Percentiles rank a stretch among this genome's conserved stretches.
phyloP scores from a whole-genome alignment of 2,113 vertebrate species.

The Urocitellus parryii region DNA sequence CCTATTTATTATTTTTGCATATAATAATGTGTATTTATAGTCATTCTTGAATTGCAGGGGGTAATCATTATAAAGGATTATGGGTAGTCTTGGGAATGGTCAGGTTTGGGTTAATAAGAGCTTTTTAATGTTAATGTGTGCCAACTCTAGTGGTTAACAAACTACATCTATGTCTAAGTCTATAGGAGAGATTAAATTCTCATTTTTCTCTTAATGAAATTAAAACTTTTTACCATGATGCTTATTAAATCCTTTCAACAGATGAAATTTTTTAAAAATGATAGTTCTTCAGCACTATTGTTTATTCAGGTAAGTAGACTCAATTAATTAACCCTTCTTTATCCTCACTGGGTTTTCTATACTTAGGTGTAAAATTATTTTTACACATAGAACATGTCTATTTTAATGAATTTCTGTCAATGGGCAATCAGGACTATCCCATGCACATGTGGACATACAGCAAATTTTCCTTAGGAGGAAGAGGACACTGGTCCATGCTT shows the following conservation, averaged over 20 bases:
- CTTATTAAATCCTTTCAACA: background rate
- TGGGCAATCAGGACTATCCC: background rate
- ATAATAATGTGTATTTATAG: background rate
- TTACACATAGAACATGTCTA: background rate
- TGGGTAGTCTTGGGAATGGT: background rate
- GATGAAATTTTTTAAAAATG: background rate
- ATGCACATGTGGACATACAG: background rate
- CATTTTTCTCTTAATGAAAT: constrained; percentile 25
- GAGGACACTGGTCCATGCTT: background rate
- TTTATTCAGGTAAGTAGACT: background rate
- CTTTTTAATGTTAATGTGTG: background rate
- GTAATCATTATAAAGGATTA: background rate
- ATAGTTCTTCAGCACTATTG: background rate
- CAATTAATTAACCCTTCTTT: background rate
- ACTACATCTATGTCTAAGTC: background rate
- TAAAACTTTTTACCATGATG: constrained; percentile 18
- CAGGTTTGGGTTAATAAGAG: background rate
- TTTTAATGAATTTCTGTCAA: background rate
- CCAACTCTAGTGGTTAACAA: constrained; percentile 9
- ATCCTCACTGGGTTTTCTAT: background rate
- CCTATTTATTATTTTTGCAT: background rate
- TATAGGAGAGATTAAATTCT: background rate
- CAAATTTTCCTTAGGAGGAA: background rate
- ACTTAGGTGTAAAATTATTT: background rate
- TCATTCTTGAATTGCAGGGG: background rate